Evolutionary conservation across 1,140 invertebrate species (phyloP), one percentile per base, ranked within the genome.

Genomic region (Ptiloglossa arizonensis): DNA sequence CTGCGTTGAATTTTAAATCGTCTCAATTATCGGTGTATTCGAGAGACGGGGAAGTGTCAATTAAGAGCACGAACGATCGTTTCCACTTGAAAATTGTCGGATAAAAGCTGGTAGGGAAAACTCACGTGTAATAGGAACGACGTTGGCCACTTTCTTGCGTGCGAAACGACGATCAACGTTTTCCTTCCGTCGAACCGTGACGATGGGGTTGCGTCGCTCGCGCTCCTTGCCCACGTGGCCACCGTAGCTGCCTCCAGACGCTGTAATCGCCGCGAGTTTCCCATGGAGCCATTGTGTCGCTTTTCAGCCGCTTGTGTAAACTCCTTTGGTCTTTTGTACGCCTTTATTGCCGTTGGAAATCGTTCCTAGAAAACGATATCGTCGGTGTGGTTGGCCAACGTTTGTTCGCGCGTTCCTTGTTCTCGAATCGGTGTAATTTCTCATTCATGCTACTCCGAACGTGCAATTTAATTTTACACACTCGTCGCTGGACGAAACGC

Each of bases 251-350:
- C 41, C 41, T 41, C 13, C 24, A 24, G 19, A n/a, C 54, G 11
- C 22, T 13, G n/a, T 46, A 57, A 67, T 75, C n/a, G 41, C n/a
- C 24, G 2, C 19, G 1, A 52, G 11, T 24, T 59, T 50, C 64
- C 9, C 64, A 54, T 67, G 64, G 27, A 50, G 66, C 35, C 66
- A 54, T 54, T 68, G 46, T 68, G 48, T 35, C 66, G 66, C 66
- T 68, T 41, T 38, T 68, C 22, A 41, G 48, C 13, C 66, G 66
- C 66, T 68, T 56, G 32, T 56, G 50, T 56, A 68, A 68, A 68
- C 66, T 50, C 22, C 41, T 67, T 44, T 11, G 41, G 62, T 50
- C 44, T 66, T 32, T 29, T 32, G 41, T 29, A 48, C 24, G 38
- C 41, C 22, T 15, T 27, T 48, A n/a, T 19, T 46, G 38, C 27